A percentile compares a stretch with the other conserved stretches of the same genome.
Evolutionary conservation across 2,888 invertebrate species (phyloP).

Genomic region (Tachina lurida): DNA sequence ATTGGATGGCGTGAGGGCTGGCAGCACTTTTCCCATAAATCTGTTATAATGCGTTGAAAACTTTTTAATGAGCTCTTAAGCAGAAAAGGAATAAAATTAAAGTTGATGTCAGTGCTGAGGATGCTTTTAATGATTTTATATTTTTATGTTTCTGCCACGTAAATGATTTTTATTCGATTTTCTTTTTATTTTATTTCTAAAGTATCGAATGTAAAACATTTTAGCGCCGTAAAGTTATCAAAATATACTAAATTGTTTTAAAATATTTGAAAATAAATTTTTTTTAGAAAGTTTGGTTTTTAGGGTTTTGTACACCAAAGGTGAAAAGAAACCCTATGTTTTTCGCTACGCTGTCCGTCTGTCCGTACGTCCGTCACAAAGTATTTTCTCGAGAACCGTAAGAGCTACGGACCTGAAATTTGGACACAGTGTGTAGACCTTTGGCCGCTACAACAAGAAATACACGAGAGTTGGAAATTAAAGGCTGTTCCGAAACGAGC

Average conservation of each 20-base stretch:
- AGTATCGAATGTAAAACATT: background rate
- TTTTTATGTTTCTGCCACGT: background rate
- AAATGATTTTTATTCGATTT: background rate
- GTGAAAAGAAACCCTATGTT: too few relatives aligned
- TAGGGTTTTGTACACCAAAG: too few relatives aligned
- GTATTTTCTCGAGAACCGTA: too few relatives aligned
- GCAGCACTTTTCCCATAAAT: conserved; percentile 26
- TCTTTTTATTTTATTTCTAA: too few relatives aligned
- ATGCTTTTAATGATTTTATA: conserved; percentile 22
- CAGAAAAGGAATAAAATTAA: background rate
- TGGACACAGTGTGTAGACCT: too few relatives aligned
- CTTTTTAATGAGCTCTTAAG: conserved; percentile 53
- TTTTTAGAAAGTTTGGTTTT: background rate
- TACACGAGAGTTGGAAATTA: too few relatives aligned
- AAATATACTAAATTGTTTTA: background rate
- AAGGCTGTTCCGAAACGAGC: too few relatives aligned
- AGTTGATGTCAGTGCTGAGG: background rate
- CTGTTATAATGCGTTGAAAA: conserved; percentile 35
- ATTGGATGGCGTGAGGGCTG: background rate
- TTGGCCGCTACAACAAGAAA: too few relatives aligned
- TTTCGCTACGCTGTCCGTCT: too few relatives aligned
- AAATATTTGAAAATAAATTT: background rate
- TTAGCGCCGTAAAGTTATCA: background rate
- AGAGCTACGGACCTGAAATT: too few relatives aligned
- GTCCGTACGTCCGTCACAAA: too few relatives aligned